phyloP scores from a whole-genome alignment of 37 sponge, comb jelly and placozoan genomes.

The Spongilla lacustris region DNA sequence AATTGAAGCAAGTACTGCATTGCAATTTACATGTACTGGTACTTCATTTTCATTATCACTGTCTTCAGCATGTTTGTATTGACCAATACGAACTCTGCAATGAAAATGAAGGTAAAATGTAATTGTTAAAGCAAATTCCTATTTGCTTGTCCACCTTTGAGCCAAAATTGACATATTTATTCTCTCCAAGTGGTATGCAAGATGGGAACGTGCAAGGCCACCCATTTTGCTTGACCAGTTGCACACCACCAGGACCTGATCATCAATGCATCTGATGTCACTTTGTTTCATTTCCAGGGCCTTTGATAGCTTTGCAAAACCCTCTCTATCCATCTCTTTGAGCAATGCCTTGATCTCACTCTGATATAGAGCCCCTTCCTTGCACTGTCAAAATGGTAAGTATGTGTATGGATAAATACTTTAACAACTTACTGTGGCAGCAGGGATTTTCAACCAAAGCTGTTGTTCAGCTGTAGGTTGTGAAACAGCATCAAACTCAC shows the following conservation, averaged over 20 bases:
- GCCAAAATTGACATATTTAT: neutral
- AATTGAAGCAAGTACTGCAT: too few species aligned
- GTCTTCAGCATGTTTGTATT: too few species aligned
- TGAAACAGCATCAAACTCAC: neutral
- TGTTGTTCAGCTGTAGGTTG: neutral
- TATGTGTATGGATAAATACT: too few species aligned
- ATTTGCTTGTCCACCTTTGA: neutral
- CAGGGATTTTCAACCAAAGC: slow-evolving; percentile 6
- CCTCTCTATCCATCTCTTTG: neutral
- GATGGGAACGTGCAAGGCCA: neutral
- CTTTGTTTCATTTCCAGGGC: neutral
- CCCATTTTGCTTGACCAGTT: neutral
- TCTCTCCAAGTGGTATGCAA: neutral
- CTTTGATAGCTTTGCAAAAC: neutral
- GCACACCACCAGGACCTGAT: neutral
- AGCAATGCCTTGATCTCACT: neutral
- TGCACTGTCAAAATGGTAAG: neutral
- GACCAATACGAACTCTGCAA: too few species aligned
- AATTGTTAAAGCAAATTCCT: too few species aligned
- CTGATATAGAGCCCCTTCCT: neutral
- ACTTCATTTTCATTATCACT: too few species aligned
- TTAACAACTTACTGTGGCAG: too few species aligned
- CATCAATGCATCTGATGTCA: neutral
- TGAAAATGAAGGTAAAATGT: too few species aligned
- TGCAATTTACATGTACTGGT: too few species aligned